A percentile compares a stretch with the other conserved stretches of the same genome.
phyloP scores from a whole-genome alignment of 2,888 invertebrate genomes.

The Agrotis clavis region DNA sequence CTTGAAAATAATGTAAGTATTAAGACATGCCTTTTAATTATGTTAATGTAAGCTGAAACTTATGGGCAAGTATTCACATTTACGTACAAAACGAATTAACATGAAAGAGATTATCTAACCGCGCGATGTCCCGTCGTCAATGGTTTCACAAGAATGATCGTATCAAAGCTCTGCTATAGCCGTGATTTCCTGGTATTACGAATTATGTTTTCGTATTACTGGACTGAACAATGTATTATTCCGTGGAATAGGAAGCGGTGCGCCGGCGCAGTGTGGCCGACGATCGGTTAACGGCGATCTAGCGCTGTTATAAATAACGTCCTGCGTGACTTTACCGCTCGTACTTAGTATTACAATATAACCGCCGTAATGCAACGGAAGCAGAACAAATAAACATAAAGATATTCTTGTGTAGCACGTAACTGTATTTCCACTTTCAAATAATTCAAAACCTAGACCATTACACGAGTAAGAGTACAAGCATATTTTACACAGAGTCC shows the following conservation, averaged over 20 bases:
- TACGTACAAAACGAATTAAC: conserved; percentile 31
- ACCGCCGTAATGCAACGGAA: conserved; percentile 32
- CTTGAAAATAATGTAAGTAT: too few species aligned
- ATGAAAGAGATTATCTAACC: conserved; percentile 34
- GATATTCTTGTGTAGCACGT: conserved; percentile 18
- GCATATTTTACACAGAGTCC: neutral
- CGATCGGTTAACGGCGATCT: conserved; percentile 16
- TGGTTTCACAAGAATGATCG: conserved; percentile 22
- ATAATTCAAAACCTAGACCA: conserved; percentile 4
- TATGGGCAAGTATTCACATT: neutral
- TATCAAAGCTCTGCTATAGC: conserved; percentile 1
- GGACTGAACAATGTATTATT: conserved; percentile 35
- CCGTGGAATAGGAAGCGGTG: conserved; percentile 31
- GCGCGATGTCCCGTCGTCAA: neutral
- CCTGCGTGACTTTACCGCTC: conserved; percentile 15
- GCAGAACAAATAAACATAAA: conserved; percentile 43
- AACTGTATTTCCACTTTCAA: conserved; percentile 3
- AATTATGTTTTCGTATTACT: conserved; percentile 33
- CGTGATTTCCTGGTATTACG: conserved; percentile 39
- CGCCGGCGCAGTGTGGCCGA: conserved; percentile 29
- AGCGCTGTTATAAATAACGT: conserved; percentile 41
- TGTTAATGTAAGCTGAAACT: neutral
- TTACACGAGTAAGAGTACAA: neutral
- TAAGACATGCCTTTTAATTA: too few species aligned
- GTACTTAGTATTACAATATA: conserved; percentile 48